phyloP scores from a whole-genome alignment of 2,113 vertebrate species.

The Lipophrys pholis region DNA sequence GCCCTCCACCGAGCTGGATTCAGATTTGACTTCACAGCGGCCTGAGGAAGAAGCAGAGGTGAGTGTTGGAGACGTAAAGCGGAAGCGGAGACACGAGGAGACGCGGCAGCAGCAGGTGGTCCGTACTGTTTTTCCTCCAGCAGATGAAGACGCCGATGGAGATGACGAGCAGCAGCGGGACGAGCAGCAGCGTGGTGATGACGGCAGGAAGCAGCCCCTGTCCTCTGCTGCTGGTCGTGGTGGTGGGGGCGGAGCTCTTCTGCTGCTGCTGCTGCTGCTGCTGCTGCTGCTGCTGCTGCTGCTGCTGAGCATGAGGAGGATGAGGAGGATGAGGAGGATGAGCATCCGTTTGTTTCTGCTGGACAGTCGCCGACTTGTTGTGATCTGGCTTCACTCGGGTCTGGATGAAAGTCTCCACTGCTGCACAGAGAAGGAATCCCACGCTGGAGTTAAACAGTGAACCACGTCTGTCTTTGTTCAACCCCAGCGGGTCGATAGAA shows the following conservation, averaged over 20 bases:
- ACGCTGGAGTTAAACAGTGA: not conserved
- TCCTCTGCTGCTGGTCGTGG: slow-evolving; percentile 63
- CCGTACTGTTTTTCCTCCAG: slow-evolving; percentile 90
- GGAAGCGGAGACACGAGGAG: not conserved
- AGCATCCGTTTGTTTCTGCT: slow-evolving; percentile 40
- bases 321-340: too few relatives aligned
- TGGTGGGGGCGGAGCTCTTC: slow-evolving; percentile 60
- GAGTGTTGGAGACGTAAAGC: not conserved
- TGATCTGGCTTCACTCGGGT: slow-evolving; percentile 84
- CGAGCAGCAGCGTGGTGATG: slow-evolving; percentile 90
- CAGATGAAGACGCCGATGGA: slow-evolving; percentile 87
- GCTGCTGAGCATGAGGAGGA: not conserved
- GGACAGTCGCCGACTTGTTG: slow-evolving; percentile 68
- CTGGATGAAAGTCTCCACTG: slow-evolving; percentile 87
- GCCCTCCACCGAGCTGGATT: slow-evolving; percentile 87
- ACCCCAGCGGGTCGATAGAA: too few relatives aligned
- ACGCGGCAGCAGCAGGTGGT: slow-evolving; percentile 78
- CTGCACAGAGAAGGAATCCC: slow-evolving; percentile 72
- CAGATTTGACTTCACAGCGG: slow-evolving; percentile 88
- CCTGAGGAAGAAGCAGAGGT: slow-evolving; percentile 65
- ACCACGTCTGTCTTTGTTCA: too few relatives aligned
- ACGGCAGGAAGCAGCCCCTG: slow-evolving; percentile 86
- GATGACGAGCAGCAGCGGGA: slow-evolving; percentile 89
- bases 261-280: slow-evolving; percentile 70
- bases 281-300: slow-evolving; percentile 25